These are phyloP conservation scores for Athene cunicularia DNA, from an alignment of 2,113 vertebrate species.

Conservation along the genomic window DNA sequence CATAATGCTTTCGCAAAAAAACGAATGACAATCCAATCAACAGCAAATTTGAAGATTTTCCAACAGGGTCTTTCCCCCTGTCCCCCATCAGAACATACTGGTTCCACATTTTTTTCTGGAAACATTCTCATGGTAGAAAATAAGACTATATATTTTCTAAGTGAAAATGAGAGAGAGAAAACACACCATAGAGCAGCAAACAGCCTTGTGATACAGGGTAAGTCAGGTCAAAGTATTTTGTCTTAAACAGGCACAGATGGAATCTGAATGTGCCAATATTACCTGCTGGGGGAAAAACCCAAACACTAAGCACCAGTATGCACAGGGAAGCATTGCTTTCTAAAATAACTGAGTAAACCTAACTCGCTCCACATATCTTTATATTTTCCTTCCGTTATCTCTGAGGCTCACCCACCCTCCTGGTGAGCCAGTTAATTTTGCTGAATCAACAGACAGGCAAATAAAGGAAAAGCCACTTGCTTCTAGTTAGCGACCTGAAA, in stretches of 20 bases:
- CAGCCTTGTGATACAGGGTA: neutral
- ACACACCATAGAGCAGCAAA: neutral
- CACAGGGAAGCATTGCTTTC: neutral
- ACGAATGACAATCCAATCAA: neutral
- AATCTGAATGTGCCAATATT: neutral
- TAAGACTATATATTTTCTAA: neutral
- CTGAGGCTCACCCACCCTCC: neutral
- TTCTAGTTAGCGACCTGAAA: neutral
- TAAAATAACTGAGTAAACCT: neutral
- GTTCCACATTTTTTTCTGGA: neutral
- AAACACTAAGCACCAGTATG: neutral
- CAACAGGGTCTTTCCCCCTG: neutral
- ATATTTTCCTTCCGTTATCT: neutral
- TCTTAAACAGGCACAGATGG: neutral
- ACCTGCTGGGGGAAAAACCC: accelerated
- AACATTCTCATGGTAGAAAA: neutral
- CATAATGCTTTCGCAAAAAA: neutral
- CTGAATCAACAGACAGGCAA: neutral
- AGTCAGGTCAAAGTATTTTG: neutral
- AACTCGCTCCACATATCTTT: neutral
- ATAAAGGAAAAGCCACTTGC: neutral
- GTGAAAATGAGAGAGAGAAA: neutral
- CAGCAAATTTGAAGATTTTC: neutral
- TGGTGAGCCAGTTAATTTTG: neutral
- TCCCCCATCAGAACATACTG: neutral